These are phyloP conservation scores for Spea bombifrons DNA, from an alignment of 2,113 vertebrate genomes.

Conservation along the genomic window DNA sequence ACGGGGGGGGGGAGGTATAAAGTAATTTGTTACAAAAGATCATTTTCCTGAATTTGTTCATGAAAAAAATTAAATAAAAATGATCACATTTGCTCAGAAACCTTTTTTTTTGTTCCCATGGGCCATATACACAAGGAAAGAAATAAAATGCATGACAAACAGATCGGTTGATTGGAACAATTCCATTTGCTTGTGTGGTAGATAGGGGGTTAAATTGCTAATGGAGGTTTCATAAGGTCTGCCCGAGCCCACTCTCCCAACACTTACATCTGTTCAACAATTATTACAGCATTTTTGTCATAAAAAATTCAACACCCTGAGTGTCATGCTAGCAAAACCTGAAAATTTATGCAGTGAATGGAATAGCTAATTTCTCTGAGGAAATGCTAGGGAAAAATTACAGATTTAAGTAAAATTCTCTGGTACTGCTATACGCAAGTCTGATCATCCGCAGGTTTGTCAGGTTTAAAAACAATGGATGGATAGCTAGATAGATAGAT, in stretches of 20 bases:
- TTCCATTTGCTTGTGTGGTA: slow-evolving; percentile 36
- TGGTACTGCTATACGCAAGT: slow-evolving; percentile 70
- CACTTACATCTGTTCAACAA: slow-evolving; percentile 99
- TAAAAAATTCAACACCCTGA: slow-evolving; percentile 97
- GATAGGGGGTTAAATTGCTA: slow-evolving; percentile 86
- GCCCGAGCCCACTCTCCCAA: slow-evolving; percentile 83
- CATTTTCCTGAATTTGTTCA: not conserved
- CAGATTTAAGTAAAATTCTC: slow-evolving; percentile 85
- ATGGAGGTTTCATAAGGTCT: slow-evolving; percentile 91
- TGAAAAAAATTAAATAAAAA: not conserved
- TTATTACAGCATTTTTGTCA: slow-evolving; percentile 97
- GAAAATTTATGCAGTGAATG: slow-evolving; percentile 96
- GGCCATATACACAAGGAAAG: not conserved
- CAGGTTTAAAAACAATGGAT: slow-evolving; percentile 31
- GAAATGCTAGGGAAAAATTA: slow-evolving; percentile 81
- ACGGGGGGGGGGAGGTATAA: not conserved
- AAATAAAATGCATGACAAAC: not conserved
- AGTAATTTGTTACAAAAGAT: not conserved
- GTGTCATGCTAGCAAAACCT: slow-evolving; percentile 91
- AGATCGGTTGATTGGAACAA: slow-evolving; percentile 6
- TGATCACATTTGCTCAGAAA: not conserved
- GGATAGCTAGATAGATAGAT: not conserved
- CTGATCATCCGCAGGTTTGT: slow-evolving; percentile 68
- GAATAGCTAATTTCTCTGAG: slow-evolving; percentile 97
- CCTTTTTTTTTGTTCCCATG: not conserved